Percentiles rank a stretch among this genome's conserved stretches.
Evolutionary conservation across 2,797 vertebrate genomes (phyloP).

Genomic region (Pelochelys cantorii): DNA sequence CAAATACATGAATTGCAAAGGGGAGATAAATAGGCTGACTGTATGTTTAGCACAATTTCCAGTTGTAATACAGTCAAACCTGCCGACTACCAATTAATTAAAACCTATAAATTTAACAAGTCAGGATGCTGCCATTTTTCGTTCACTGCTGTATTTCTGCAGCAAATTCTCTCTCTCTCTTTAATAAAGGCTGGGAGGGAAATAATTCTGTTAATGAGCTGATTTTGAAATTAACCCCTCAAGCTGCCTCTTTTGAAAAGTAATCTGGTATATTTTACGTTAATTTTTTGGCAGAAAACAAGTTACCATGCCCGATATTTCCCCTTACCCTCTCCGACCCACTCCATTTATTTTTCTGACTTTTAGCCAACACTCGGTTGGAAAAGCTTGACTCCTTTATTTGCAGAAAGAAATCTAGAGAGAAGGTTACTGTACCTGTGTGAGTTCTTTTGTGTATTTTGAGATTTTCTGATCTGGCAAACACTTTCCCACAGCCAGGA

Average conservation of each 20-base stretch:
- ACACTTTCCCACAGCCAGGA: constrained; percentile 95
- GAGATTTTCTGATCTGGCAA: constrained; percentile 94
- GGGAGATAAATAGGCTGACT: constrained; percentile 50
- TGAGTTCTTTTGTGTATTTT: constrained; percentile 98
- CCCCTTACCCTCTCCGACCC: rapidly evolving
- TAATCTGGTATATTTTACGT: background rate
- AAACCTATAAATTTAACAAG: constrained; percentile 76
- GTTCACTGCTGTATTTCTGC: background rate
- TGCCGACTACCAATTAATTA: constrained; percentile 70
- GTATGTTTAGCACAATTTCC: constrained; percentile 71
- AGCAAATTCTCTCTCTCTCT: background rate
- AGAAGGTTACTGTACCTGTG: constrained; percentile 88
- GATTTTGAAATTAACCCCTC: background rate
- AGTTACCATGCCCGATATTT: background rate
- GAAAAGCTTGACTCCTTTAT: background rate
- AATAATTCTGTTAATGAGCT: background rate
- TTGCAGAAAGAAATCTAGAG: constrained; percentile 28
- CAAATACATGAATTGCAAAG: constrained; percentile 58
- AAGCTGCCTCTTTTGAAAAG: background rate
- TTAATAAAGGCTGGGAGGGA: background rate
- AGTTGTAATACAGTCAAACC: constrained; percentile 38
- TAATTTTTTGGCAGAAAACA: background rate
- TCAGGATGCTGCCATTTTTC: constrained; percentile 22
- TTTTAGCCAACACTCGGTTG: background rate
- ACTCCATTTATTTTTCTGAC: background rate